phyloP scores from a whole-genome alignment of 2,113 vertebrate genomes.

The Hystrix cristata region DNA sequence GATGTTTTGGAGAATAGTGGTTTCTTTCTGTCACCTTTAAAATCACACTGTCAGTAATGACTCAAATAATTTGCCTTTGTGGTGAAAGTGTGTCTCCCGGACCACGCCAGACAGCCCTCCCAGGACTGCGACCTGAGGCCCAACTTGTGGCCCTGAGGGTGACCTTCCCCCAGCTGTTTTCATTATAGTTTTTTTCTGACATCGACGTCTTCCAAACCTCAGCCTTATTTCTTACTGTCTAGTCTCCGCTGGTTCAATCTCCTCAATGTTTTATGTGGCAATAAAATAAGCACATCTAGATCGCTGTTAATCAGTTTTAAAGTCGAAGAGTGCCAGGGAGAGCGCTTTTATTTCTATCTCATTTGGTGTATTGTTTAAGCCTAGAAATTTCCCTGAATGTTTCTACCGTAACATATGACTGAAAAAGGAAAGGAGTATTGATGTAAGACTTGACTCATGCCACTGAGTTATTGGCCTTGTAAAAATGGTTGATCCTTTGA shows the following conservation, averaged over 20 bases:
- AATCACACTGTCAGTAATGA: neutral
- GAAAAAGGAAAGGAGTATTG: slow-evolving; percentile 52
- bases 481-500: slow-evolving; percentile 55
- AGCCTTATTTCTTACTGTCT: slow-evolving; percentile 20
- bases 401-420: slow-evolving; percentile 59
- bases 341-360: slow-evolving; percentile 65
- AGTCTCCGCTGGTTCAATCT: neutral
- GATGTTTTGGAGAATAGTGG: neutral
- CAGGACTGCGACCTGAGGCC: accelerated
- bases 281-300: slow-evolving; percentile 50
- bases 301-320: slow-evolving; percentile 64
- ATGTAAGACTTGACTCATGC: neutral
- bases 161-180: neutral
- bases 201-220: slow-evolving; percentile 43
- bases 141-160: neutral
- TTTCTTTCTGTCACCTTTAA: neutral
- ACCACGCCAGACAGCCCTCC: no score
- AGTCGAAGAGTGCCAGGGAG: slow-evolving; percentile 44
- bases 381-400: slow-evolving; percentile 61
- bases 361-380: slow-evolving; percentile 42
- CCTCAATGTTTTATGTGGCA: slow-evolving; percentile 54
- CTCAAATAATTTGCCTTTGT: neutral
- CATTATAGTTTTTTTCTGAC: neutral
- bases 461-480: slow-evolving; percentile 24
- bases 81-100: neutral